Evolutionary conservation across 1,140 invertebrate species (phyloP), one percentile per base, ranked within the genome.

Genomic region (Sinonovacula constricta): DNA sequence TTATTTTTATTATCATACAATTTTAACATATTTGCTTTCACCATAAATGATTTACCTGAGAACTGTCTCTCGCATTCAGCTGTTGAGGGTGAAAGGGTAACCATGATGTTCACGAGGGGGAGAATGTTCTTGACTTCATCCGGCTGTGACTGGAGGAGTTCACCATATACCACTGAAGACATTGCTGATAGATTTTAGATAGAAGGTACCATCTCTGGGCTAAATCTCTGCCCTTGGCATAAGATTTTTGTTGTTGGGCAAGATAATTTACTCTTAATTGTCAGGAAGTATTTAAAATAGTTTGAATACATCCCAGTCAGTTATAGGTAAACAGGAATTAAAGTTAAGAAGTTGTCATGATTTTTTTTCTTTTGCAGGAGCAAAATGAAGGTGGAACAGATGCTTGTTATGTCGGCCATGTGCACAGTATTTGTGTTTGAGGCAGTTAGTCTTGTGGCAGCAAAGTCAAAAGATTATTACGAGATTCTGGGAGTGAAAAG

Each of bases 401-500:
- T 85, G 26, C 36, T 87, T n/a, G 67, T 81, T 14, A 14, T 87
- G 22, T 79, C 80, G 65, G 82, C 79, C n/a, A 30, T 83, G 54
- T 84, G 79, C 65, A 80, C 77, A 68, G 39, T 86, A 1, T 72
- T 77, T 69, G 34, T 70, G 18, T 33, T 81, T 10, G 75, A 81
- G 39, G 49, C 81, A n/a, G 36, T 53, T 15, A 22, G 72, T 14
- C 80, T 82, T 1, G 77, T 28, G 36, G 69, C 28, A 57, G 69
- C 78, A n/a, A 65, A 72, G 7, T 51, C 76, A 10, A 94, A 95
- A 85, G 95, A 99, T 88, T 99, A 99, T 87, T 99, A 99, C 88
- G 94, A 98, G 88, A 95, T 97, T 51, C 92, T 99, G 26, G 97
- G 97, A 26, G 94, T 99, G 2, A 92, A 96, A 0, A 95, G 95